Conservation (phyloP, 30 jellyfish, hydroid and myxozoan species). For the Phacellophora camtschatica region DNA sequence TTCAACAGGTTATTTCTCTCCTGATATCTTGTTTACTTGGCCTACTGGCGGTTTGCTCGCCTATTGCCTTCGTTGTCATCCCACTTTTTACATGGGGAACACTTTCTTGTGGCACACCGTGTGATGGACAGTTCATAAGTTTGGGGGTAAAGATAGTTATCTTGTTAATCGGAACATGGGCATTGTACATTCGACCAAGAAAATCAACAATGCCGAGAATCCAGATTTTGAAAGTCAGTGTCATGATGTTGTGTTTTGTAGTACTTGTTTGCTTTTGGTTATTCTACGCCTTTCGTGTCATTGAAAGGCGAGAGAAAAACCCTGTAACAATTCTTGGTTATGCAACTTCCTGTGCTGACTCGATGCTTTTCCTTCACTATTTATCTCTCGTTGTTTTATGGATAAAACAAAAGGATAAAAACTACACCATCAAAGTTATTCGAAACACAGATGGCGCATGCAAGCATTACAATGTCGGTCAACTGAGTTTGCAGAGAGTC, state of each 20-base stretch:
- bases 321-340: constrained; percentile 42
- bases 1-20: constrained; percentile 76
- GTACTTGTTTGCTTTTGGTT: constrained; percentile 85
- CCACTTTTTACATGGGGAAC: constrained; percentile 71
- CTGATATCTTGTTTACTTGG: constrained; percentile 67
- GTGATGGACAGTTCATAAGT: constrained; percentile 86
- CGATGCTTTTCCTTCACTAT: constrained; percentile 90
- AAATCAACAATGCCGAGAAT: constrained; percentile 82
- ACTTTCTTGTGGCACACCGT: constrained; percentile 55
- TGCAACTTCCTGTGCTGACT: constrained; percentile 83
- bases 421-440: constrained; percentile 77
- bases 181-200: constrained; percentile 86
- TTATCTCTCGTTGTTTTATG: constrained; percentile 81
- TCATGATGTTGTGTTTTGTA: constrained; percentile 70
- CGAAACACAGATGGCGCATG: constrained; percentile 91
- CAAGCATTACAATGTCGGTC: constrained; percentile 84
- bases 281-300: constrained; percentile 81
- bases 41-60: constrained; percentile 87
- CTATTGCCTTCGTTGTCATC: constrained; percentile 82
- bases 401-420: constrained; percentile 85
- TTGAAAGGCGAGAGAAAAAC: constrained; percentile 44
- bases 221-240: constrained; percentile 68
- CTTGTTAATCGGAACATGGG: constrained; percentile 92
- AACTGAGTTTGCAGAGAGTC: constrained; percentile 76
- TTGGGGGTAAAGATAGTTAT: constrained; percentile 83